Base-by-base conservation (phyloP, 2,797 vertebrate species). In the Melanotaenia parkinsoni region DNA sequence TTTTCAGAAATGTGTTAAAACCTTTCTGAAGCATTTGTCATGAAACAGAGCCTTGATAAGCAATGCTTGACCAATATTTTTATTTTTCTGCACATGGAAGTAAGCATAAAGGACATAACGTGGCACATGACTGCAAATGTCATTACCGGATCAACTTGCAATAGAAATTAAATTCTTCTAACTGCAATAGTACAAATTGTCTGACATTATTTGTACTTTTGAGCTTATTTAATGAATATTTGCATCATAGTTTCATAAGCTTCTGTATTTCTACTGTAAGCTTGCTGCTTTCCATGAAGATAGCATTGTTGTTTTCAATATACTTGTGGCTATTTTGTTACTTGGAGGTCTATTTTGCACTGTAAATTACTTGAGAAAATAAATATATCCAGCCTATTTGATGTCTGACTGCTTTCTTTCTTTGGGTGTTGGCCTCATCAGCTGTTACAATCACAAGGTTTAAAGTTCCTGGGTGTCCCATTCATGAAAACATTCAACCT, bases 311-410 rank as follows among this genome's bases (percentile, higher is more conserved):
- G 86, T 88, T 90, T 86, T 82, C 58, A 79, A 80, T 86, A 84
- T 88, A 87, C 69, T 83, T 60, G 84, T 92, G 89, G 87, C 86
- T 93, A 92, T 93, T 92, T 94, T 93, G 90, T 93, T 92, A 93
- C 84, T 68, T 79, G 88, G 82, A 92, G 80, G 86, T 92, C 88
- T 92, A 93, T 93, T 94, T 93, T 93, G 92, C 90, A 94, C 85
- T 76, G 86, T 86, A 89, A 84, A 90, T 88, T 88, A 92, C 87
- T 88, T 82, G 65, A 89, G 71, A 62, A 82, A 93, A 92, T 92
- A 93, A 93, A 93, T 85, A 89, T 90, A 84, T 45, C 71, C 67
- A 40, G 63, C 53, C 74, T 80, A 76, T 78, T 85, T 84, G 72
- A 74, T 74, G 85, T 80, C 71, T 80, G 73, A 80, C 61, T n/a